Base-by-base conservation (phyloP, 2,888 invertebrate species). In the Elegia similella region DNA sequence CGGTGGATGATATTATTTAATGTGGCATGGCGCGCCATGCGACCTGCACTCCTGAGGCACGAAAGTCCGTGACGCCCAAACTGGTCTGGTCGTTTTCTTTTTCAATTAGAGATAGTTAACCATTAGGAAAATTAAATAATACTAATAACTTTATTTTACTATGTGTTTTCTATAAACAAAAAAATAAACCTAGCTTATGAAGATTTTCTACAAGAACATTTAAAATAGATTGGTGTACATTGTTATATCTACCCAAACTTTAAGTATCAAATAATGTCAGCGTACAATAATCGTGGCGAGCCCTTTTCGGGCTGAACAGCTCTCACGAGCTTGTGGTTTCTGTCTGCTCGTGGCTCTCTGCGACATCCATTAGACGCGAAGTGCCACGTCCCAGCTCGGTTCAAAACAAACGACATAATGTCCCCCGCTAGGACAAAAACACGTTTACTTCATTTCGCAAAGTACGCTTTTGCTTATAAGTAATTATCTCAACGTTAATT, bases 401-500 rank as follows among this genome's bases (percentile, higher is more conserved):
- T 38, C 50, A 12, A 34, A 16, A 15, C 10, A 42, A 53, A 53
- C 23, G 29, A 29, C 42, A 42, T 29, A 12, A 50, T 1, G 6
- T 7, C 8, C 32, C 15, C n/a, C 13, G 10, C 13, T 8, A 34
- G 32, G 56, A 53, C 65, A 62, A 72, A 75, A 72, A 73, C 67
- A 68, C 66, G 62, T 62, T 60, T 60, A 60, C 48, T 57, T 58
- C 57, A 63, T 58, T 66, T 66, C 73, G 72, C 77, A 76, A 80
- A 79, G 69, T 64, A 70, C 66, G 69, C 68, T 74, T 75, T 73
- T 71, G 67, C 13, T 17, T 10, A 67, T 66, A 66, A 66, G 69
- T 75, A 76, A 78, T 80, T 81, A 78, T 78, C 75, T 72, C 63
- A 56, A 65, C 66, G 55, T 69, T 73, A 80, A 78, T 78, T 70